These are phyloP conservation scores for Scomber colias DNA, from an alignment of 2,113 vertebrate species.

Conservation along the genomic window DNA sequence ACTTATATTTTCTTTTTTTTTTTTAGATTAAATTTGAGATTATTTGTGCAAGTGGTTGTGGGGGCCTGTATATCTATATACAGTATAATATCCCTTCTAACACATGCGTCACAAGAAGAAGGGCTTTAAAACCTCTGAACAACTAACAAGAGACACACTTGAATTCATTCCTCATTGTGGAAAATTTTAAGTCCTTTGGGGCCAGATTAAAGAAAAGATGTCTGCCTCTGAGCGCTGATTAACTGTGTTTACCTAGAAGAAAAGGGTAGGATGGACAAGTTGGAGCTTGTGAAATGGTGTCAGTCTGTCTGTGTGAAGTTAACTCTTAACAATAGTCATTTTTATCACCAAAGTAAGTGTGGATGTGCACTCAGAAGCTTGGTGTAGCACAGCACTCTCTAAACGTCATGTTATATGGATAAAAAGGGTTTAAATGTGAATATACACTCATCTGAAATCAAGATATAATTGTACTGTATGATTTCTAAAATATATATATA, in stretches of 20 bases:
- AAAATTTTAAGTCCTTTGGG: constrained; percentile 22
- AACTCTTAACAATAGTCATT: constrained; percentile 56
- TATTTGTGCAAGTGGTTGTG: constrained; percentile 8
- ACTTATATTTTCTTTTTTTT: constrained; percentile 27
- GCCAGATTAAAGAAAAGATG: constrained; percentile 24
- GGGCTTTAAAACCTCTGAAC: constrained; percentile 50
- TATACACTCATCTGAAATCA: constrained; percentile 66
- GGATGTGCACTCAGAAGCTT: constrained; percentile 46
- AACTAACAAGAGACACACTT: constrained; percentile 50
- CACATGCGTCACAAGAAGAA: constrained; percentile 47
- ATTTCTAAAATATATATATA: constrained; percentile 48
- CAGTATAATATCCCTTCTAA: constrained; percentile 27
- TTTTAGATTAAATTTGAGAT: constrained; percentile 36
- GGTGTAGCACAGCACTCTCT: constrained; percentile 25
- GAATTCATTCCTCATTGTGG: constrained; percentile 56
- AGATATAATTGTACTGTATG: constrained; percentile 60
- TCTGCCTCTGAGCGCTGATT: constrained; percentile 56
- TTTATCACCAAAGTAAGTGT: constrained; percentile 73
- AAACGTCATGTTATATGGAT: constrained; percentile 58
- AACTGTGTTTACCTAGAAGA: constrained; percentile 48
- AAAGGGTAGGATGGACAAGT: constrained; percentile 47
- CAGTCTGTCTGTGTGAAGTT: constrained; percentile 61
- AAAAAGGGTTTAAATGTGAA: constrained; percentile 68
- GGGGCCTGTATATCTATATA: constrained; percentile 13
- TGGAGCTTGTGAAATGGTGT: constrained; percentile 61